phyloP scores from a whole-genome alignment of 2,113 vertebrate genomes.

The Callorhinus ursinus region DNA sequence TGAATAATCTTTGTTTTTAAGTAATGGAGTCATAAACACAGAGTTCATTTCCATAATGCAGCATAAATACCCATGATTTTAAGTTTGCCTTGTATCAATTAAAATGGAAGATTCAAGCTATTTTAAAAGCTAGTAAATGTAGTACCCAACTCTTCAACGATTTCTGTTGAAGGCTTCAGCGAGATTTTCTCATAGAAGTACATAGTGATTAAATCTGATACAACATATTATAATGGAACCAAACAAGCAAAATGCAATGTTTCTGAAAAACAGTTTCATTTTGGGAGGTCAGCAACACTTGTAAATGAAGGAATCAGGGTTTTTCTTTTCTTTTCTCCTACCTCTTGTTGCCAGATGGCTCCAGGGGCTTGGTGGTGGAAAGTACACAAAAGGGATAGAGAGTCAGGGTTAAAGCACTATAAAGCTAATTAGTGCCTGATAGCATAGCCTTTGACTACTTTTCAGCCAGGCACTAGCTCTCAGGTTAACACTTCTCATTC shows the following conservation, averaged over 20 bases:
- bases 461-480: neutral
- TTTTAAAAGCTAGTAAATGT: neutral
- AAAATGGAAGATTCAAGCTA: slow-evolving; percentile 27
- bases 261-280: slow-evolving; percentile 29
- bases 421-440: neutral
- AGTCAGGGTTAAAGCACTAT: neutral
- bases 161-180: neutral
- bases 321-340: neutral
- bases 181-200: neutral
- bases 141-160: neutral
- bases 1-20: neutral
- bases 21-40: neutral
- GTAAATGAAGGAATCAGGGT: neutral
- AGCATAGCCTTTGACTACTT: neutral
- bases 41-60: neutral
- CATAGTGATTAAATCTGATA: neutral
- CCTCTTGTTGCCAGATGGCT: neutral
- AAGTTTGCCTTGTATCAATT: neutral
- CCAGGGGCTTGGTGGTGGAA: neutral
- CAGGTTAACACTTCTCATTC: neutral
- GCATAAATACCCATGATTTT: slow-evolving; percentile 39
- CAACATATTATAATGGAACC: neutral
- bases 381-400: neutral
- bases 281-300: neutral
- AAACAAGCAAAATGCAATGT: neutral